Evolutionary conservation across 1,140 invertebrate genomes (phyloP).

Genomic region (Drosophila paulistorum): DNA sequence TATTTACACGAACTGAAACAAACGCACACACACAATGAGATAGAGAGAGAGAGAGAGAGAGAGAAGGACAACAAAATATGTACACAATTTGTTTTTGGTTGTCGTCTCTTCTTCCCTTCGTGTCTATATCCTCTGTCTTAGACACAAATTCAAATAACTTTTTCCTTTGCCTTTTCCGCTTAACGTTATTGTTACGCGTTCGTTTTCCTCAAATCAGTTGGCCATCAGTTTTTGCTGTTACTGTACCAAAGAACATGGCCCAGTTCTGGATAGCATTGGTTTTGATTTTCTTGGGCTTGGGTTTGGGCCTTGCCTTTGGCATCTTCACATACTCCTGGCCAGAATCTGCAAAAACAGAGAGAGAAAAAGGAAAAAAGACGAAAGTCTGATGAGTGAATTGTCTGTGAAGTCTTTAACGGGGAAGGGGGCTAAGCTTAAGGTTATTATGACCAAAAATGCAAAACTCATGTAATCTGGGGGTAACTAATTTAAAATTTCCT

Average conservation of each 20-base stretch:
- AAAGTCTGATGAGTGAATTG: constrained; percentile 19
- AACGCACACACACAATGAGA: constrained; percentile 34
- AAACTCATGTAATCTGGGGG: constrained; percentile 1
- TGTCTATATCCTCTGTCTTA: constrained; percentile 4
- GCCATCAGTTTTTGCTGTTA: constrained; percentile 15
- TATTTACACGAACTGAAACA: constrained; percentile 62
- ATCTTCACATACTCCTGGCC: constrained; percentile 51
- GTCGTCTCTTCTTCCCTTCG: constrained; percentile 10
- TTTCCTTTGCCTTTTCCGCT: constrained; percentile 48
- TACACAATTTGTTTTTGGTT: constrained; percentile 63
- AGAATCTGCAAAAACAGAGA: constrained; percentile 45
- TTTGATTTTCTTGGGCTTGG: constrained; percentile 37
- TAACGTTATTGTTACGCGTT: constrained; percentile 54
- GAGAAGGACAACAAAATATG: constrained; percentile 59
- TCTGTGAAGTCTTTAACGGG: not conserved
- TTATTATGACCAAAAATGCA: constrained; percentile 6
- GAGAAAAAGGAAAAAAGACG: not conserved
- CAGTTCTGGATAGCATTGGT: not conserved
- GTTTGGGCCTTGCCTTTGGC: constrained; percentile 44
- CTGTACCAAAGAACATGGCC: constrained; percentile 7
- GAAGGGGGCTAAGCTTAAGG: not conserved
- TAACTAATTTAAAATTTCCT: constrained; percentile 53
- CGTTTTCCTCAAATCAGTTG: constrained; percentile 53
- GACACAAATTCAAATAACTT: constrained; percentile 74
- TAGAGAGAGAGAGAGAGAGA: constrained; percentile 30